A percentile compares a stretch with the other conserved stretches of the same genome.
phyloP scores from a whole-genome alignment of 64 coral and sea anemone species.

The Stichodactyla mertensii region DNA sequence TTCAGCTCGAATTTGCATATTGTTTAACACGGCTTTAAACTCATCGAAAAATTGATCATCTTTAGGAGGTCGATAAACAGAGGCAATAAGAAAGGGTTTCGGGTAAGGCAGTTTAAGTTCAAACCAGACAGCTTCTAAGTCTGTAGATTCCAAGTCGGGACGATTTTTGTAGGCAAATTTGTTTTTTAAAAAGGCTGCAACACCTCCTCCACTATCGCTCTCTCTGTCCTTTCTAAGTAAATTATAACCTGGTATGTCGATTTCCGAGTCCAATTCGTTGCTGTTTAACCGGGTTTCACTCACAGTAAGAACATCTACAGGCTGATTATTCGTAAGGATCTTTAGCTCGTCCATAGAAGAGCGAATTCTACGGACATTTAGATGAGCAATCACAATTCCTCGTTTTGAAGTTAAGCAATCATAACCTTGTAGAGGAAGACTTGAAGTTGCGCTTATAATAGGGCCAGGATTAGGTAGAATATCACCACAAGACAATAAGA shows the following conservation, averaged over 20 bases:
- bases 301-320: neutral
- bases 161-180: neutral
- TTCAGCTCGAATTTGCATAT: too few relatives aligned
- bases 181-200: neutral
- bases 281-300: neutral
- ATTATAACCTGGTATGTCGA: neutral
- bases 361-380: neutral
- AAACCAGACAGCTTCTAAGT: neutral
- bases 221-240: neutral
- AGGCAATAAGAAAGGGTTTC: neutral
- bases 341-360: neutral
- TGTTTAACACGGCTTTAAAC: too few relatives aligned
- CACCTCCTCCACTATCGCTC: neutral
- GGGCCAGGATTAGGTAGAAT: too few relatives aligned
- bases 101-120: neutral
- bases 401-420: too few relatives aligned
- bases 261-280: neutral
- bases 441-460: too few relatives aligned
- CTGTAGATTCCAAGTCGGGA: neutral
- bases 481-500: too few relatives aligned
- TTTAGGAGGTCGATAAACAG: constrained; percentile 3
- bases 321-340: neutral
- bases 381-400: neutral
- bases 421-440: too few relatives aligned
- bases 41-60: too few relatives aligned